Evolutionary conservation across 23 tunicate genomes (phyloP).

Genomic region (Styela plicata): DNA sequence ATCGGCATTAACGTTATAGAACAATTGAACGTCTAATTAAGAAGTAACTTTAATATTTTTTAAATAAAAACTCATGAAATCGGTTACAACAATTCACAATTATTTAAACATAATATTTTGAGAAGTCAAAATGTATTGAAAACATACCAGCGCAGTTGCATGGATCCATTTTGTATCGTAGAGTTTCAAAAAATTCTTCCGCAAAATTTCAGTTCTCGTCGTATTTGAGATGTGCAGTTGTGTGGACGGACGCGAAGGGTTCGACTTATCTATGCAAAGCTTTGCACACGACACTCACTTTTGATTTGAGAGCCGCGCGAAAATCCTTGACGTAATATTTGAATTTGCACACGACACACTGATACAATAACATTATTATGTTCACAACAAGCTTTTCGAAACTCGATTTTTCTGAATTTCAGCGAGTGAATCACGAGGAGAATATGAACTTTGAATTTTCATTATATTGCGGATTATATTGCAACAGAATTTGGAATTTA

Average conservation of each 20-base stretch:
- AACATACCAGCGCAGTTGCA: neutral
- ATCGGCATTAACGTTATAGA: too few relatives aligned
- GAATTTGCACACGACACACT: neutral
- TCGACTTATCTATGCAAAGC: neutral
- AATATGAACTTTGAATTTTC: too few relatives aligned
- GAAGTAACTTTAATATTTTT: neutral
- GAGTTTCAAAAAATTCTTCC: neutral
- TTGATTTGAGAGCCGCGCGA: neutral
- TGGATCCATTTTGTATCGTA: neutral
- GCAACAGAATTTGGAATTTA: too few relatives aligned
- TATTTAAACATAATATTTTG: too few relatives aligned
- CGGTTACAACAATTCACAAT: neutral
- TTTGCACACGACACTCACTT: neutral
- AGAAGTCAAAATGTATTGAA: too few relatives aligned
- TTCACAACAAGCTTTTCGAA: too few relatives aligned
- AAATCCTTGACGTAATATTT: neutral
- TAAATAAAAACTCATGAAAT: neutral
- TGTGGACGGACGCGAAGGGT: neutral
- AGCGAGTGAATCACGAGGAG: too few relatives aligned
- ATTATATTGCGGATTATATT: too few relatives aligned
- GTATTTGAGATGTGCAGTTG: neutral
- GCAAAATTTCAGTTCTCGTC: neutral
- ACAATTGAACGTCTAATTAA: neutral
- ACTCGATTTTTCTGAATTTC: too few relatives aligned
- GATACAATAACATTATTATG: too few relatives aligned